A percentile compares a stretch with the other conserved stretches of the same genome.
Conservation (phyloP, 37 sponge, comb jelly and placozoan genomes). For the Oscarella lobularis region DNA sequence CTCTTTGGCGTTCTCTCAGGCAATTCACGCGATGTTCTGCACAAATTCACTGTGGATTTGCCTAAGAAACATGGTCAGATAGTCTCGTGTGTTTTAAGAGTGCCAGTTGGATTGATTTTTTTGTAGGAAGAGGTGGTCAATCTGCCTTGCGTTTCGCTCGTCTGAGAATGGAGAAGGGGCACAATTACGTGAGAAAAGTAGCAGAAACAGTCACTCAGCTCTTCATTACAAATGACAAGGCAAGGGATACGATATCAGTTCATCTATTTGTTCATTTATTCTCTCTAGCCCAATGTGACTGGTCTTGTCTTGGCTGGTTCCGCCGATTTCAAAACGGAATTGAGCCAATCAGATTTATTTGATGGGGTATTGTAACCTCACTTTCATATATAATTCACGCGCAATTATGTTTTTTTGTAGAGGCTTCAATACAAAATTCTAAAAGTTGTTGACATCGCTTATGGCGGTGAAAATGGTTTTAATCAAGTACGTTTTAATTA, state of each 20-base stretch:
- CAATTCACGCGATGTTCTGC: constrained; percentile 91
- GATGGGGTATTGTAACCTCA: no score
- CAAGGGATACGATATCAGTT: not conserved
- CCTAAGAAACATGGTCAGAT: constrained; percentile 98
- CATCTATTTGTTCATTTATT: not conserved
- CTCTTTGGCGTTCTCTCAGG: constrained; percentile 96
- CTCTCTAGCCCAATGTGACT: constrained; percentile 56
- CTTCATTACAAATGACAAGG: constrained; percentile 81
- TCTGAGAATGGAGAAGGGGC: constrained; percentile 88
- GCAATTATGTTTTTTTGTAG: not conserved
- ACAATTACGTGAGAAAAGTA: constrained; percentile 95
- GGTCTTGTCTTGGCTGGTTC: constrained; percentile 96
- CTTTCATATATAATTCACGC: no score
- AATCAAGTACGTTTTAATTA: no score
- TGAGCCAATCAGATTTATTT: constrained; percentile 97
- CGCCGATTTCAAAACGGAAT: constrained; percentile 98
- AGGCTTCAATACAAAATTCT: constrained; percentile 32
- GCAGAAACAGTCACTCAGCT: constrained; percentile 92
- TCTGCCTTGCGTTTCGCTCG: constrained; percentile 98
- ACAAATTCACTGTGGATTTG: constrained; percentile 97
- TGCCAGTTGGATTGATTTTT: no score
- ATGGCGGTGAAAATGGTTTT: constrained; percentile 99
- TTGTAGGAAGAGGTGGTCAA: constrained; percentile 66
- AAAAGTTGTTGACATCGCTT: constrained; percentile 93
- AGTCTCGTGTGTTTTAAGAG: no score